Evolutionary conservation across 1,140 invertebrate species (phyloP).

Genomic region (Drosophila yakuba): DNA sequence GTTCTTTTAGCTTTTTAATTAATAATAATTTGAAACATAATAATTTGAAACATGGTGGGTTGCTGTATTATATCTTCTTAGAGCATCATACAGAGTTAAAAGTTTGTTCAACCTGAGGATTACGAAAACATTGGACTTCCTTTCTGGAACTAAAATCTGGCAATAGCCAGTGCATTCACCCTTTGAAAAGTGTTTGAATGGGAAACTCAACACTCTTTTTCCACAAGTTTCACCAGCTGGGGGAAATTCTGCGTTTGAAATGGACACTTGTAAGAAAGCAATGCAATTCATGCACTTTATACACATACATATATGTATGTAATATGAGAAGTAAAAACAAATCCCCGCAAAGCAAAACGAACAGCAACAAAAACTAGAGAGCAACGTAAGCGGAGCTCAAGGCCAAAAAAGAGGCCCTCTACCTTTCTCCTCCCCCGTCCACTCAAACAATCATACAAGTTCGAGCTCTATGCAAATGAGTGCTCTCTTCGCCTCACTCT

Average conservation of each 20-base stretch:
- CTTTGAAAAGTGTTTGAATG: conserved; percentile 4
- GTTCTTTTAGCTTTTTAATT: too few species aligned
- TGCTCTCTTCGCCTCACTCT: not conserved
- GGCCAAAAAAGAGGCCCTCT: conserved; percentile 13
- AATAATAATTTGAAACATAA: too few species aligned
- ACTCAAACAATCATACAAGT: not conserved
- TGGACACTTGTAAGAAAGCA: conserved; percentile 6
- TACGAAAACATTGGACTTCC: not conserved
- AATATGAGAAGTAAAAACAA: conserved; percentile 14
- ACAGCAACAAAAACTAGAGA: not conserved
- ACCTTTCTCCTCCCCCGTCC: not conserved
- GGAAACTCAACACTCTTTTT: conserved; percentile 14
- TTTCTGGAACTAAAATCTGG: not conserved
- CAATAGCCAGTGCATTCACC: conserved; percentile 19
- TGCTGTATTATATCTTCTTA: too few species aligned
- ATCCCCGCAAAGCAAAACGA: not conserved
- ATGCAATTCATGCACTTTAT: not conserved
- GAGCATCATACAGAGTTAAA: too few species aligned
- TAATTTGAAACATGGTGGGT: too few species aligned
- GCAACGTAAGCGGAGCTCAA: conserved; percentile 29
- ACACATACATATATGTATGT: not conserved
- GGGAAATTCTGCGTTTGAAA: conserved; percentile 27
- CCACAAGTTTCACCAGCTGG: conserved; percentile 4
- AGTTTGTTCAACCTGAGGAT: too few species aligned
- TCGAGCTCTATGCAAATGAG: too few species aligned